These are phyloP conservation scores for Holacanthus passer DNA, from an alignment of 2,113 vertebrate species.

Conservation along the genomic window DNA sequence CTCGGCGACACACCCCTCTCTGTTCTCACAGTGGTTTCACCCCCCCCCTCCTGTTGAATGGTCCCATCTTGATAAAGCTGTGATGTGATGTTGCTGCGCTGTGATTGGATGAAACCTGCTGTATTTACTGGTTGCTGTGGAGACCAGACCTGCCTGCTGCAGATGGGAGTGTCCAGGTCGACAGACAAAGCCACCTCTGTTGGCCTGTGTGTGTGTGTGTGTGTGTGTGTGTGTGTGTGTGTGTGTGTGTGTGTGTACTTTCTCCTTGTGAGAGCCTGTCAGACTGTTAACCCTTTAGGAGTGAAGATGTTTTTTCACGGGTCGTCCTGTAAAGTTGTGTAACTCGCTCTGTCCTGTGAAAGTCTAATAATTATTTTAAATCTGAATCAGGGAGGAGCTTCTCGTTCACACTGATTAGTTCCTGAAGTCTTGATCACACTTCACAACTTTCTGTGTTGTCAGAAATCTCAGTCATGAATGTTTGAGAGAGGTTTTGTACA, in stretches of 20 bases:
- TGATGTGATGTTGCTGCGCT: conserved; percentile 49
- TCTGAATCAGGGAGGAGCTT: no score
- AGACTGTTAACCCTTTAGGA: not conserved
- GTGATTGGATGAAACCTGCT: conserved; percentile 62
- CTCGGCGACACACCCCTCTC: conserved; percentile 57
- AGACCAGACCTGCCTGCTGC: conserved; percentile 53
- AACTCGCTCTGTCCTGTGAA: no score
- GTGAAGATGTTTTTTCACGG: not conserved
- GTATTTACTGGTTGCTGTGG: conserved; percentile 72
- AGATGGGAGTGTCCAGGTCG: conserved; percentile 37
- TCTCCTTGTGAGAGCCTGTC: not conserved
- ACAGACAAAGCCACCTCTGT: conserved; percentile 78
- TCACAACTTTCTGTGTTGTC: no score
- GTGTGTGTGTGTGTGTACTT: not conserved
- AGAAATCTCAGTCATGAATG: no score
- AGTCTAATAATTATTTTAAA: no score
- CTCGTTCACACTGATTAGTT: no score
- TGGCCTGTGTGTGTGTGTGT: conserved; percentile 3
- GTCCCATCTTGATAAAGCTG: conserved; percentile 60
- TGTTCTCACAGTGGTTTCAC: conserved; percentile 43
- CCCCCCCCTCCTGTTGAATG: conserved; percentile 46
- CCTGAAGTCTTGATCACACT: no score
- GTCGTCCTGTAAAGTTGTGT: not conserved
- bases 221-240: not conserved
- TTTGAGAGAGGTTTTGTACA: no score